phyloP scores from a whole-genome alignment of 2,113 vertebrate species.

The Ameiurus melas region DNA sequence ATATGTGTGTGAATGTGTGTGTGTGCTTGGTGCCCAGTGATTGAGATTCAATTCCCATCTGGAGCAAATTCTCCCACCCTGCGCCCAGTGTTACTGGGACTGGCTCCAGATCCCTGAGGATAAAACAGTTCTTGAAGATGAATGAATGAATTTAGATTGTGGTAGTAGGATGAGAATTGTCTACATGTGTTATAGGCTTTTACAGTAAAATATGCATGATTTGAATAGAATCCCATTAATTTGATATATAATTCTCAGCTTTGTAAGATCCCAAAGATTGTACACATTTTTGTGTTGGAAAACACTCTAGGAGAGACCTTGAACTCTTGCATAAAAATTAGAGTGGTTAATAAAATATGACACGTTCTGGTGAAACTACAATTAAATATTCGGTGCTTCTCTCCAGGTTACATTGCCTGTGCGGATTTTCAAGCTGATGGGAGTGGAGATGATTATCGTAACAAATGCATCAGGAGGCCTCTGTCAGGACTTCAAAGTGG shows the following conservation, averaged over 20 bases:
- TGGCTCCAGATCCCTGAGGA: neutral
- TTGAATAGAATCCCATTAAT: neutral
- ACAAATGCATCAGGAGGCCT: conserved; percentile 73
- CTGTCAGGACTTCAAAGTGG: conserved; percentile 71
- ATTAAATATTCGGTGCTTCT: neutral
- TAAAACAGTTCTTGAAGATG: neutral
- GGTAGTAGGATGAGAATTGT: neutral
- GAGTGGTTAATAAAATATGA: neutral
- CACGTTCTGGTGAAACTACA: neutral
- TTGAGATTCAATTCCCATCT: neutral
- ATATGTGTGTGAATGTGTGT: neutral
- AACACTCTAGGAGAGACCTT: neutral
- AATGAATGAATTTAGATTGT: neutral
- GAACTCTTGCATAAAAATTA: neutral
- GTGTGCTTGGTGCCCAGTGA: neutral
- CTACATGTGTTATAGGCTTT: neutral
- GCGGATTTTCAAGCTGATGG: conserved; percentile 71
- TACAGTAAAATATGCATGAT: neutral
- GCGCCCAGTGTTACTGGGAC: neutral
- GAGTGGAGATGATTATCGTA: conserved; percentile 66
- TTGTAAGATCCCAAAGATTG: neutral
- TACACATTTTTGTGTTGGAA: neutral
- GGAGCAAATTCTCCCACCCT: neutral
- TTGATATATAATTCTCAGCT: neutral
- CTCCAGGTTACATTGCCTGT: conserved; percentile 69